Evolutionary conservation across 2,797 vertebrate genomes (phyloP).

Genomic region (Monodelphis domestica): DNA sequence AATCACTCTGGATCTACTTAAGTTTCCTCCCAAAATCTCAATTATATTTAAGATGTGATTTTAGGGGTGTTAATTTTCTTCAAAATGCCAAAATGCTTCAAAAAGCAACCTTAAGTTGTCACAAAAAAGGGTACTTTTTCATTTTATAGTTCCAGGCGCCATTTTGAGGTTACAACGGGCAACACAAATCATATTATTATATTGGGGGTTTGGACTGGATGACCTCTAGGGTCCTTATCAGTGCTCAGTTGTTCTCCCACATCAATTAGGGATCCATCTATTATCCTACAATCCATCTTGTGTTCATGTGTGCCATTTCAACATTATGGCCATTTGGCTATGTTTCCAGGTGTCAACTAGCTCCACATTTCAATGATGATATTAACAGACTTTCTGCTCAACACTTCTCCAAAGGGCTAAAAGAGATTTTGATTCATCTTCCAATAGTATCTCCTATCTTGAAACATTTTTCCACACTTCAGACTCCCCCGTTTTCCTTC

Average conservation of each 20-base stretch:
- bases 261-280: neutral
- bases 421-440: slow-evolving; percentile 73
- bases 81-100: too few relatives aligned
- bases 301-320: neutral
- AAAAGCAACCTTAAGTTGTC: neutral
- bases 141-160: neutral
- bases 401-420: slow-evolving; percentile 68
- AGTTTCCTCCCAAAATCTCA: neutral
- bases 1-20: neutral
- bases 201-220: neutral
- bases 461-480: slow-evolving; percentile 68
- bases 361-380: slow-evolving; percentile 61
- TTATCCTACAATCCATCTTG: neutral
- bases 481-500: slow-evolving; percentile 21
- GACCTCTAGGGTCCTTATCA: neutral
- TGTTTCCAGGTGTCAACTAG: slow-evolving; percentile 64
- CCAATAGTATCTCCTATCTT: slow-evolving; percentile 76
- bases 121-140: neutral
- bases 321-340: neutral
- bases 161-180: neutral
- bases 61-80: neutral
- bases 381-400: slow-evolving; percentile 60
- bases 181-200: neutral
- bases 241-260: too few relatives aligned
- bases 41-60: neutral